Base-by-base conservation (phyloP, 1,140 invertebrate species). In the Drosophila sucinea region DNA sequence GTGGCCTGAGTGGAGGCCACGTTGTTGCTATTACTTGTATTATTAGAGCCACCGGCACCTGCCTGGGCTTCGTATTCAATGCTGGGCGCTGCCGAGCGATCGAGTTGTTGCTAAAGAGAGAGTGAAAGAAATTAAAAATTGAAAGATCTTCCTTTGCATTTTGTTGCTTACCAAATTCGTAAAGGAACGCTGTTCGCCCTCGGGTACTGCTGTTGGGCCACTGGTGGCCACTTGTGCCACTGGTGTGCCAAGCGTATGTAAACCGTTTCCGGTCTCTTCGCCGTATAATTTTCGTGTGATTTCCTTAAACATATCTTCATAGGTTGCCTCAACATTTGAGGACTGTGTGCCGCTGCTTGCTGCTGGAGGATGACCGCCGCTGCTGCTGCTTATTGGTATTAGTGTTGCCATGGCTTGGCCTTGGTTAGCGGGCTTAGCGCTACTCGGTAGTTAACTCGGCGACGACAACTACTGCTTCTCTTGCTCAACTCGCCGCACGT, bases 221-320 rank as follows among this genome's bases (percentile, higher is more conserved):
- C 85, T 90, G 70, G 91, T 91, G 68, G 92, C 86, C 72, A 92
- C 89, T 66, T 92, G 91, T 47, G 92, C 92, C 62, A 90, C 90
- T 54, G 91, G 91, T 65, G 91, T 92, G 63, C 91, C 91, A 61
- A 92, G 91, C 61, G 92, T 91, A 65, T 92, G 92, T 69, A 94
- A 87, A 74, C 93, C 93, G 70, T 93, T 93, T 66, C 93, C 93
- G 69, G 94, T 94, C 93, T 97, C 96, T 90, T 97, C 96, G 60
- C 96, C 96, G 92, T 98, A 98, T 56, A 97, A 93, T 93, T 98
- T 98, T 82, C 96, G 95, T 51, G 96, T 97, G 80, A 97, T 97
- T 93, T 98, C 97, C 92, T 97, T 97, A 55, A 92, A 92, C 91
- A 92, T 92, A 84, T 92, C 91, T 91, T 92, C 91, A 84, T 92